Percentiles rank a stretch among this genome's conserved stretches.
phyloP scores from a whole-genome alignment of 2,888 invertebrate genomes.

The Eupithecia subfuscata region DNA sequence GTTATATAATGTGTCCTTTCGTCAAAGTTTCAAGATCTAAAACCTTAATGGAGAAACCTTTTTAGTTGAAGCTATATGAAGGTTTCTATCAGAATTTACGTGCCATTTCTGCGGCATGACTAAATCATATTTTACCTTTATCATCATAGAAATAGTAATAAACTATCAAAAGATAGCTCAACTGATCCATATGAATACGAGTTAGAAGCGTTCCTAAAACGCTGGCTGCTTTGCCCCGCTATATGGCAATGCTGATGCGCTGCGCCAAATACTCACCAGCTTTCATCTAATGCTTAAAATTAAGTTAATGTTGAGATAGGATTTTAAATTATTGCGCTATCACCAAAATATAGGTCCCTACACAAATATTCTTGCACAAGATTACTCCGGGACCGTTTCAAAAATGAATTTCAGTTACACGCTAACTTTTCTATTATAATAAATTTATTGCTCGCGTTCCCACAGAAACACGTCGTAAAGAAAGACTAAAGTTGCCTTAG shows the following conservation, averaged over 20 bases:
- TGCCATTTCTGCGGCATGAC: too few relatives aligned
- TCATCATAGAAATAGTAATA: background rate
- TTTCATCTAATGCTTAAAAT: background rate
- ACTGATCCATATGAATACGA: too few relatives aligned
- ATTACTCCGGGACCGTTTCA: conserved; percentile 25
- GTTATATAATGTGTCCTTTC: background rate
- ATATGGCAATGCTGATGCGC: too few relatives aligned
- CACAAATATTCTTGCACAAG: conserved; percentile 10
- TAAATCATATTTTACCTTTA: background rate
- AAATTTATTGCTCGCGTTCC: conserved; percentile 31
- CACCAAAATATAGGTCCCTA: background rate
- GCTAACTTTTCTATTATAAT: conserved; percentile 28
- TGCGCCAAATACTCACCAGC: too few relatives aligned
- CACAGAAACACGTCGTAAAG: conserved; percentile 34
- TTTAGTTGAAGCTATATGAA: too few relatives aligned
- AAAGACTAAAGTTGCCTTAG: conserved; percentile 38
- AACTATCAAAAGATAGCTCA: too few relatives aligned
- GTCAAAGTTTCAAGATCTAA: background rate
- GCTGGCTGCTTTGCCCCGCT: too few relatives aligned
- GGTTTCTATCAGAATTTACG: too few relatives aligned
- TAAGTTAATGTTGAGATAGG: background rate
- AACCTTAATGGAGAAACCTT: too few relatives aligned
- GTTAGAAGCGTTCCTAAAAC: too few relatives aligned
- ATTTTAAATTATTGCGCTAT: background rate
- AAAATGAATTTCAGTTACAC: conserved; percentile 25